Base-by-base conservation (phyloP, 2,797 vertebrate species). In the Oryzias dopingdopingensis region DNA sequence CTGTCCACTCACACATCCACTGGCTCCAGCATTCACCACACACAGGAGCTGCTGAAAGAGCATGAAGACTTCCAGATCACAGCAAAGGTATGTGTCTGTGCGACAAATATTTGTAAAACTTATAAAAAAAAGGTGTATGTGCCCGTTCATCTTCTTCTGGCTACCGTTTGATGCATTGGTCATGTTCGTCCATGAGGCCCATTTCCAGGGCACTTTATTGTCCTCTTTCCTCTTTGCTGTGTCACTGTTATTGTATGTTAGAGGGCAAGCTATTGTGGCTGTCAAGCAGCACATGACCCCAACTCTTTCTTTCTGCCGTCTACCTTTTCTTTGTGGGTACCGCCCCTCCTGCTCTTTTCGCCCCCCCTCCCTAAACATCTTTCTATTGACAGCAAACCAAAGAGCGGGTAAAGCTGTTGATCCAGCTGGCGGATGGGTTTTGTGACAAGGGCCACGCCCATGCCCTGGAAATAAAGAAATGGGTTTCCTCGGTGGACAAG, bases 401-500 rank as follows among this genome's bases (percentile, higher is more conserved):
- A 96, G 97, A 99, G 91, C 92, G 97, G 24, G 97, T 99, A 83
- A 99, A 99, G 92, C 92, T 99, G 88, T 92, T 99, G 93, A 99
- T 99, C 91, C 97, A 99, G 93, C 92, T 99, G 89, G 97, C 97
- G 0, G 97, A 99, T 85, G 96, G 96, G 86, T 99, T 99, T 93
- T 98, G 96, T 92, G 97, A 99, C 89, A 99, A 99, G 83, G 97
- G 97, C 65, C 97, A 99, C 91, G 93, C 96, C 90, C 97, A 99
- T 74, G 95, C 97, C 61, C 91, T 93, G 79, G 97, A 99, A 91
- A 99, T 99, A 88, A 98, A 99, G 92, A 98, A 98, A 93, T 99
- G 97, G 93, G 97, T 99, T 84, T 94, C 94, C 49, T 96, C 95
- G 0, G 97, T 99, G 90, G 97, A 99, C 89, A 98, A 98, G 84